Conservation (phyloP, 2,888 invertebrate species). For the Pterostichus madidus region DNA sequence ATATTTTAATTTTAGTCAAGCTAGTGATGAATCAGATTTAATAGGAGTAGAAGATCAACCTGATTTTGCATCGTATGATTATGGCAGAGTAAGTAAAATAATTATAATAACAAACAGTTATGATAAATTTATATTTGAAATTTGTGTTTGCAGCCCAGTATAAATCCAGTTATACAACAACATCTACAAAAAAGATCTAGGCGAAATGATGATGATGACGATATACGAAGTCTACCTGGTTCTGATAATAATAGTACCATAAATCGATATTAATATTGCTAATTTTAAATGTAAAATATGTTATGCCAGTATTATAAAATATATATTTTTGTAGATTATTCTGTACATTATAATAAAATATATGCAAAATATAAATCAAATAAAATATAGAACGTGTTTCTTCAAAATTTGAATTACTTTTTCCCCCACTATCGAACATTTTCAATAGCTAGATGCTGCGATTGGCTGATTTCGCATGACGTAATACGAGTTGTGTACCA, state of each 20-base stretch:
- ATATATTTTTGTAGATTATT: constrained; percentile 15
- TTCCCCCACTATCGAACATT: too few relatives aligned
- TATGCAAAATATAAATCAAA: not conserved
- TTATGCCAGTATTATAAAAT: constrained; percentile 54
- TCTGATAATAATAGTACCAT: constrained; percentile 20
- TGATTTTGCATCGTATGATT: constrained; percentile 78
- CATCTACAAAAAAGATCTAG: not conserved
- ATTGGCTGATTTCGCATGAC: constrained; percentile 2
- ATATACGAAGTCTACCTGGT: constrained; percentile 46
- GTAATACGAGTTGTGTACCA: not conserved
- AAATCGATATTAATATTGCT: constrained; percentile 35
- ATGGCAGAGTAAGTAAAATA: constrained; percentile 40
- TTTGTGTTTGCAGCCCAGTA: constrained; percentile 23
- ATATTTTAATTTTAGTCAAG: constrained; percentile 76
- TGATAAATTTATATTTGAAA: not conserved
- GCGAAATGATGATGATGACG: constrained; percentile 45
- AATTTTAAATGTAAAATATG: constrained; percentile 1
- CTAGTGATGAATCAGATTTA: constrained; percentile 83
- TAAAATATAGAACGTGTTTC: not conserved
- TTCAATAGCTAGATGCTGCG: not conserved
- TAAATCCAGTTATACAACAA: constrained; percentile 47
- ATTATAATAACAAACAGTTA: not conserved
- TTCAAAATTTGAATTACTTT: too few relatives aligned
- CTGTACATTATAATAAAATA: not conserved
- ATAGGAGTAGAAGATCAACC: constrained; percentile 84